These are phyloP conservation scores for Porites evermanni DNA, from an alignment of 92 coral and sea anemone genomes.

Conservation along the genomic window DNA sequence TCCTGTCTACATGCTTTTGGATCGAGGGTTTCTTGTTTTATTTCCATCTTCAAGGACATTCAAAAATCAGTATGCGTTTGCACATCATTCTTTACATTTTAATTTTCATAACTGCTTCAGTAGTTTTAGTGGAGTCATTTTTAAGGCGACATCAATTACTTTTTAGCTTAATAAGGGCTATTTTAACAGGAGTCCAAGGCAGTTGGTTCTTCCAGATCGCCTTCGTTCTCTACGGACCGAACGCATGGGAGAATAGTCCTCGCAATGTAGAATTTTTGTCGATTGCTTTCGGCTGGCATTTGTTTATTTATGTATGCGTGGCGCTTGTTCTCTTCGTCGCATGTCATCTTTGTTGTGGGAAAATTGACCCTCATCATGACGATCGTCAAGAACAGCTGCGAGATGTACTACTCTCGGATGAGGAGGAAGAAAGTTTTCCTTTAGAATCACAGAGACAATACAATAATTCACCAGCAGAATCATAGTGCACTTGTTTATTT, in stretches of 20 bases:
- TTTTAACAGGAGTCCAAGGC: conserved; percentile 78
- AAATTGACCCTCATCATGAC: background rate
- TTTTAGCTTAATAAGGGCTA: conserved; percentile 68
- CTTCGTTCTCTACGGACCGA: conserved; percentile 78
- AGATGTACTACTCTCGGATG: conserved; percentile 31
- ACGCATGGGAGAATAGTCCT: conserved; percentile 60
- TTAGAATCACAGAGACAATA: conserved; percentile 14
- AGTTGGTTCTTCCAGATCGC: conserved; percentile 93
- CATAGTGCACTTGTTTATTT: background rate
- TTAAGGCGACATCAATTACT: conserved; percentile 49
- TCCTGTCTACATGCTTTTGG: conserved; percentile 71
- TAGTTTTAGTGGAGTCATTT: conserved; percentile 66
- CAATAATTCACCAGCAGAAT: background rate
- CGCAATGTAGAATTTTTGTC: conserved; percentile 73
- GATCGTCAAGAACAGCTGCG: conserved; percentile 11
- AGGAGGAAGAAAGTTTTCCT: conserved; percentile 26
- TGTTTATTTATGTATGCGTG: conserved; percentile 40
- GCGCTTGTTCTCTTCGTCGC: conserved; percentile 48
- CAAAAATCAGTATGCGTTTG: conserved; percentile 71
- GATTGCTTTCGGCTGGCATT: conserved; percentile 80
- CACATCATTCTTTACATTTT: conserved; percentile 80
- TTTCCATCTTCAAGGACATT: conserved; percentile 82
- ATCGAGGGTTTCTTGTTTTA: conserved; percentile 84
- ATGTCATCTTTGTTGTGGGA: conserved; percentile 39
- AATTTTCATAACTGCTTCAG: conserved; percentile 64